phyloP scores from a whole-genome alignment of 2,797 vertebrate genomes.

The Spinus pinus region DNA sequence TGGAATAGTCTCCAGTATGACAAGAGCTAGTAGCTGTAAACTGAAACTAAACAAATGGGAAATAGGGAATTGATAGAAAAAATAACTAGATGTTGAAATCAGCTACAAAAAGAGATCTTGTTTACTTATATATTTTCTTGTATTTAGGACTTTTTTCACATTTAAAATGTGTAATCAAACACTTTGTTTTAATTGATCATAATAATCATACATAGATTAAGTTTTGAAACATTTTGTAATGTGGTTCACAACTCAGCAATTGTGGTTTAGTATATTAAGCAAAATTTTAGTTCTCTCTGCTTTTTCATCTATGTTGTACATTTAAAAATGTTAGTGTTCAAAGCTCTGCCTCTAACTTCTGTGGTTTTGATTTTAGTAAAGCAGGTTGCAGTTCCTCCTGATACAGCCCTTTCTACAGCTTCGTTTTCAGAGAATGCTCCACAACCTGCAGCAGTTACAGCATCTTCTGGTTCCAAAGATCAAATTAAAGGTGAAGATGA shows the following conservation, averaged over 20 bases:
- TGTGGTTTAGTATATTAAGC: neutral
- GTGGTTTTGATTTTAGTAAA: conserved; percentile 77
- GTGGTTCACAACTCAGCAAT: neutral
- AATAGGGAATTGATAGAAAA: neutral
- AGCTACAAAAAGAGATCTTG: neutral
- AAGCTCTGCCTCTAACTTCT: conserved; percentile 16
- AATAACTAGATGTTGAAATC: neutral
- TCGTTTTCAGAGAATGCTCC: conserved; percentile 42
- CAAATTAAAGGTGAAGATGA: conserved; percentile 75
- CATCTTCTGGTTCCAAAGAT: conserved; percentile 68
- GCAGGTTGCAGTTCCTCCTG: conserved; percentile 78
- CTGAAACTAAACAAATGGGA: neutral
- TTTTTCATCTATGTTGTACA: neutral
- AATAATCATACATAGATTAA: neutral
- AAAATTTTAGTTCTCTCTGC: neutral
- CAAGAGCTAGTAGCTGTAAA: neutral
- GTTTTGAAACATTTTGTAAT: neutral
- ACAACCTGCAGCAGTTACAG: conserved; percentile 30
- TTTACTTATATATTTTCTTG: neutral
- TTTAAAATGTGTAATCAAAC: neutral
- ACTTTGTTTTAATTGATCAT: neutral
- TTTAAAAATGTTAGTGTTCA: neutral
- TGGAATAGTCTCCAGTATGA: neutral
- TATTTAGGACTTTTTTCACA: neutral
- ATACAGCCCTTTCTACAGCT: conserved; percentile 64